Evolutionary conservation across 1,140 invertebrate species (phyloP).

Genomic region (Cydia strobilella): DNA sequence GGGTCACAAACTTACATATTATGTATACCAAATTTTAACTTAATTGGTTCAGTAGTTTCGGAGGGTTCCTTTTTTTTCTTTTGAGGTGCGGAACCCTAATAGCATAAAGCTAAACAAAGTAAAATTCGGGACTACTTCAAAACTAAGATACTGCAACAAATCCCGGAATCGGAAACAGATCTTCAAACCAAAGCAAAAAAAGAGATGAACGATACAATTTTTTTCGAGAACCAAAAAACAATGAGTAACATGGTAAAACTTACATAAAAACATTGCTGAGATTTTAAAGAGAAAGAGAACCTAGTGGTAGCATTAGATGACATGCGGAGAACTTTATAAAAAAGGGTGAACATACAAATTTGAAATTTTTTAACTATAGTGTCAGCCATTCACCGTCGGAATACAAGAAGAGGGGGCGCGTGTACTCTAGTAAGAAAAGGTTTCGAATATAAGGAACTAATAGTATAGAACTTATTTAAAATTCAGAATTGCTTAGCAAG

Average conservation of each 20-base stretch:
- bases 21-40: too few relatives aligned
- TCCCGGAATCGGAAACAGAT: background rate
- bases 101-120: background rate
- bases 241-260: background rate
- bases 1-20: too few relatives aligned
- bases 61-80: too few relatives aligned
- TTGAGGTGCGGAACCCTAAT: too few relatives aligned
- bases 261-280: conserved; percentile 34
- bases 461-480: conserved; percentile 25
- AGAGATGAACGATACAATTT: background rate
- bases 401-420: conserved; percentile 24
- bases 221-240: background rate
- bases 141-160: background rate
- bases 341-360: background rate
- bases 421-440: conserved; percentile 31
- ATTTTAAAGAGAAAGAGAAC: conserved; percentile 12
- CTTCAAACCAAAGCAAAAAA: background rate
- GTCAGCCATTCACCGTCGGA: background rate
- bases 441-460: conserved; percentile 9
- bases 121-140: background rate
- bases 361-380: conserved; percentile 17
- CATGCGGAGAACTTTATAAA: conserved; percentile 23
- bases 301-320: conserved; percentile 14
- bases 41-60: too few relatives aligned
- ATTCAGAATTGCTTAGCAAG: conserved; percentile 16